phyloP scores from a whole-genome alignment of 2,888 invertebrate species.

The Sinohyriopsis cumingii region DNA sequence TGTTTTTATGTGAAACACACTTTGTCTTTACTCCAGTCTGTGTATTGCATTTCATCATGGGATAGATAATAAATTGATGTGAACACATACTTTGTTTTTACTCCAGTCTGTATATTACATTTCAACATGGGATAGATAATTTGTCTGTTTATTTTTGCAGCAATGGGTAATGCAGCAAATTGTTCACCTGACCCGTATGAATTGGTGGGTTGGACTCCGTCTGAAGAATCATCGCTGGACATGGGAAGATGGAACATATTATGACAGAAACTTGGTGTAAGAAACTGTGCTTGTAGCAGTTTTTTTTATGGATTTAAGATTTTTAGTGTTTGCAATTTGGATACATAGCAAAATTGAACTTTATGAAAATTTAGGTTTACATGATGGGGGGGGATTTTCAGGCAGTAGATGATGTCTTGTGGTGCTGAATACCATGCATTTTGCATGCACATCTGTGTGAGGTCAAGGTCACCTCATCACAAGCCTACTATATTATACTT shows the following conservation, averaged over 20 bases:
- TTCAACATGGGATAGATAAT: neutral
- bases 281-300: constrained; percentile 7
- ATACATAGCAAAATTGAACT: neutral
- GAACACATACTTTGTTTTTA: neutral
- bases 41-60: too few species aligned
- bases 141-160: constrained; percentile 67
- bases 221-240: constrained; percentile 36
- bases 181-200: constrained; percentile 19
- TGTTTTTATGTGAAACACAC: too few species aligned
- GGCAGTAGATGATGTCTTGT: too few species aligned
- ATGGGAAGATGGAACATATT: constrained; percentile 43
- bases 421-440: too few species aligned
- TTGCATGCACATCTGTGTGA: too few species aligned
- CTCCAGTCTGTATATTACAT: neutral
- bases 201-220: constrained; percentile 45
- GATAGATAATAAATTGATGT: too few species aligned
- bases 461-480: too few species aligned
- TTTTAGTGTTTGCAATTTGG: neutral
- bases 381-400: too few species aligned
- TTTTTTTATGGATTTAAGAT: neutral
- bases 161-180: constrained; percentile 30
- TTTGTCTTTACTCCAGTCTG: too few species aligned
- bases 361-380: neutral
- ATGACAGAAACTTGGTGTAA: constrained; percentile 35
- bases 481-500: too few species aligned